Evolutionary conservation across 2,113 vertebrate genomes (phyloP).

Genomic region (Bos taurus): ARS-UCD2.0 NC_037331.1:29398001-29398500

Average conservation of each 20-base stretch:
- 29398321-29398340: neutral
- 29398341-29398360: neutral
- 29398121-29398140: neutral
- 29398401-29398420: neutral
- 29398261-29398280: neutral
- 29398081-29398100: neutral
- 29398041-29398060: neutral
- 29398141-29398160: neutral
- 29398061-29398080: neutral
- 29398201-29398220: no score
- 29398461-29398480: neutral
- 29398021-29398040: neutral
- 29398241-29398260: neutral
- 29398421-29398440: neutral
- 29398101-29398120: neutral
- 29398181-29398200: neutral
- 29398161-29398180: neutral
- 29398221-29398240: neutral
- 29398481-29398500: neutral
- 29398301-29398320: neutral
- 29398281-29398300: neutral
- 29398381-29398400: neutral
- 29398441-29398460: neutral
- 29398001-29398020: neutral
- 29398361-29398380: neutral